phyloP scores from a whole-genome alignment of 2,113 vertebrate species.

The Vulpes vulpes region DNA sequence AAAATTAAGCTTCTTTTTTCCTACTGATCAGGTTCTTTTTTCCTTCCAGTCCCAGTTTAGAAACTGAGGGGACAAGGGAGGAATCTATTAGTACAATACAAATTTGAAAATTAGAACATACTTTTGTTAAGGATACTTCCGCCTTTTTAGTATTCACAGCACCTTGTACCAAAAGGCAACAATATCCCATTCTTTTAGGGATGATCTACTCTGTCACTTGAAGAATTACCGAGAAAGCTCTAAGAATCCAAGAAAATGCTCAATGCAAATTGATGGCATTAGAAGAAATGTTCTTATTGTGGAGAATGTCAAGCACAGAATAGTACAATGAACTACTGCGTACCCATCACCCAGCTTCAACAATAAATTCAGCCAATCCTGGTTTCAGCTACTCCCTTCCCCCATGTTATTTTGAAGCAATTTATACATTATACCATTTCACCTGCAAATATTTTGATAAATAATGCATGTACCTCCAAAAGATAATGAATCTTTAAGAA shows the following conservation, averaged over 20 bases:
- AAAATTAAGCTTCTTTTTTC: background rate
- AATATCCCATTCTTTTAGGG: background rate
- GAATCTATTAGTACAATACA: background rate
- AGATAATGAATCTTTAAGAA: background rate
- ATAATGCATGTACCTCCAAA: background rate
- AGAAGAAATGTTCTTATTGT: background rate
- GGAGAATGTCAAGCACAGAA: background rate
- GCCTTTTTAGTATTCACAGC: background rate
- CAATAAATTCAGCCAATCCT: background rate
- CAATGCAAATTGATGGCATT: background rate
- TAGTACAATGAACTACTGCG: background rate
- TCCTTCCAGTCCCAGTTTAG: background rate
- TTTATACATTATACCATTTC: background rate
- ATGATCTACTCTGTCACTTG: background rate
- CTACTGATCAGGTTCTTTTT: background rate
- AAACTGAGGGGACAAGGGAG: background rate
- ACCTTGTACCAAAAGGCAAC: background rate
- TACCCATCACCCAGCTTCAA: background rate
- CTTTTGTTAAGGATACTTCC: background rate
- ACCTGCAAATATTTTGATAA: constrained; percentile 8
- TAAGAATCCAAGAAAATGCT: background rate
- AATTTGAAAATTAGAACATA: background rate
- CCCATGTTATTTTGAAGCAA: constrained; percentile 9
- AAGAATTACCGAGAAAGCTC: background rate
- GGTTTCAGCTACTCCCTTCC: background rate